Conservation (phyloP, 2,113 vertebrate species). For the Neogale vison region DNA sequence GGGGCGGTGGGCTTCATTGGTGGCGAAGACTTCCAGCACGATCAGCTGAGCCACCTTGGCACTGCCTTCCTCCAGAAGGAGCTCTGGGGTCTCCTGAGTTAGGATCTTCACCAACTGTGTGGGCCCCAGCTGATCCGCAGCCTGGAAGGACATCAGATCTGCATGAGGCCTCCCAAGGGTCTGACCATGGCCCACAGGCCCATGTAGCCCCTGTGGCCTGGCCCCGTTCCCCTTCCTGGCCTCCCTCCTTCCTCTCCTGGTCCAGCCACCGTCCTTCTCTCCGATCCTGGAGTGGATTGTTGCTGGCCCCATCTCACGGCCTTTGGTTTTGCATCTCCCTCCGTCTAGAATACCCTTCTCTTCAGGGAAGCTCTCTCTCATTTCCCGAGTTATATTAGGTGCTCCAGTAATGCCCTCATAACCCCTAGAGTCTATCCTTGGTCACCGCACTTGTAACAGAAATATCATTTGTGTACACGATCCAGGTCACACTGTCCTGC, state of each 20-base stretch:
- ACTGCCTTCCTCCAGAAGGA: neutral
- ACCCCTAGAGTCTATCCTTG: neutral
- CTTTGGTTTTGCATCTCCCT: neutral
- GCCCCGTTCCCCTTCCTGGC: neutral
- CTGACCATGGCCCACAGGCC: neutral
- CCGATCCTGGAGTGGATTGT: neutral
- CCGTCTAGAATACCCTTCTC: neutral
- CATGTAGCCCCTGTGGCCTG: neutral
- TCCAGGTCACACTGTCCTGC: neutral
- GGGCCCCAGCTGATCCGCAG: neutral
- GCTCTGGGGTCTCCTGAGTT: neutral
- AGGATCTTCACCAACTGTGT: conserved; percentile 65
- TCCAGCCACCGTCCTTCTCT: neutral
- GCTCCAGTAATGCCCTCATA: neutral
- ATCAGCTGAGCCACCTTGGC: conserved; percentile 55
- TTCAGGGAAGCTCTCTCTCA: neutral
- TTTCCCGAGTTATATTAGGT: neutral
- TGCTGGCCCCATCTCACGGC: neutral
- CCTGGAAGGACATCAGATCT: conserved; percentile 53
- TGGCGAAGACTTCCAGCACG: conserved; percentile 61
- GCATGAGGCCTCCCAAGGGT: neutral
- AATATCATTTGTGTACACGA: neutral
- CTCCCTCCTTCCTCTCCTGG: neutral
- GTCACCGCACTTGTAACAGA: neutral
- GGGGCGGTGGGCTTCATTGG: neutral